These are phyloP conservation scores for Drosophila pectinifera DNA, from an alignment of 1,140 invertebrate genomes.

Conservation along the genomic window DNA sequence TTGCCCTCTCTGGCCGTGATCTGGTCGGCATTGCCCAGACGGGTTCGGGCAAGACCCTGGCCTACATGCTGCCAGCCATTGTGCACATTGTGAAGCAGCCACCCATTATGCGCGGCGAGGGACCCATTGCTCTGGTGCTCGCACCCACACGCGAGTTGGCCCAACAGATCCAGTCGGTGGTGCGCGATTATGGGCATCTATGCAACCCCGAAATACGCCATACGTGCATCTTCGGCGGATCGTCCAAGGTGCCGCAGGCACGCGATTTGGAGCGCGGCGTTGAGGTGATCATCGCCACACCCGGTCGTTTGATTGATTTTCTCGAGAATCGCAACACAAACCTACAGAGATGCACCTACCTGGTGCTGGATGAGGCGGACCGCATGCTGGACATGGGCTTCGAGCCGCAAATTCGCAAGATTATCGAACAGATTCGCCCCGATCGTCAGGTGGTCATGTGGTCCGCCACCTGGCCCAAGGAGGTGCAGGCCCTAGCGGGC, in stretches of 20 bases:
- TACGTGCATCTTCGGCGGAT: slow-evolving; percentile 98
- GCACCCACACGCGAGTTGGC: slow-evolving; percentile 98
- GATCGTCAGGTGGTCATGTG: slow-evolving; percentile 99
- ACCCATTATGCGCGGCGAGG: slow-evolving; percentile 91
- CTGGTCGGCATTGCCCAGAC: slow-evolving; percentile 98
- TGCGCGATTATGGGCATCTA: slow-evolving; percentile 93
- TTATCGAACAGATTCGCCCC: slow-evolving; percentile 97
- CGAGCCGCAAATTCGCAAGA: slow-evolving; percentile 99
- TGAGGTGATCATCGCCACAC: slow-evolving; percentile 97
- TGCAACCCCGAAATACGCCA: slow-evolving; percentile 92
- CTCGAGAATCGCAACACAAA: slow-evolving; percentile 97
- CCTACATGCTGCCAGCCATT: slow-evolving; percentile 93
- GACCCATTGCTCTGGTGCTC: slow-evolving; percentile 96
- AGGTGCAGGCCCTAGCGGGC: slow-evolving; percentile 96
- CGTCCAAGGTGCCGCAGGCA: slow-evolving; percentile 96
- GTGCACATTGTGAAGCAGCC: slow-evolving; percentile 91
- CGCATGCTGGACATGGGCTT: slow-evolving; percentile 98
- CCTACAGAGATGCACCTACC: slow-evolving; percentile 95
- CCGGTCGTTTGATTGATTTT: slow-evolving; percentile 98
- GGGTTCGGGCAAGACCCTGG: slow-evolving; percentile 95
- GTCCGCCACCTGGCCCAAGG: slow-evolving; percentile 99
- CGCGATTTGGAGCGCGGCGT: slow-evolving; percentile 96
- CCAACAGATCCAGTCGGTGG: slow-evolving; percentile 98
- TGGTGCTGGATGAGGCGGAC: slow-evolving; percentile 98
- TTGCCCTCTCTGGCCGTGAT: slow-evolving; percentile 95